Evolutionary conservation across 2,113 vertebrate species (phyloP).

Genomic region (Ochotona curzoniae): DNA sequence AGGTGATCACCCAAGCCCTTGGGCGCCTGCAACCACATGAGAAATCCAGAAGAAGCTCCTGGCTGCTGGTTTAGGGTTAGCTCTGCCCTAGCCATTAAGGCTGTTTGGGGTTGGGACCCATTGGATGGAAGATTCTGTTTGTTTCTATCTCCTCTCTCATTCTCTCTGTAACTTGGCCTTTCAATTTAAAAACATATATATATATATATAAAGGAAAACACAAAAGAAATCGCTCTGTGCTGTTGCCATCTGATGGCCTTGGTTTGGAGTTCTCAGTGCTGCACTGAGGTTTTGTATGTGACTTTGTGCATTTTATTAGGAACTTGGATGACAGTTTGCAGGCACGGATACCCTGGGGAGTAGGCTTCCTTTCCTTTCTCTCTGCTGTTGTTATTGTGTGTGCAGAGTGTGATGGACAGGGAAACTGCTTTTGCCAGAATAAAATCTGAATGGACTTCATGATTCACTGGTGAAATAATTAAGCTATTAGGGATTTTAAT

Average conservation of each 20-base stretch:
- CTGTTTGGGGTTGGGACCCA: no score
- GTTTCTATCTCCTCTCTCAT: no score
- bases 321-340: neutral
- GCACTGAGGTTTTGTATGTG: constrained; percentile 7
- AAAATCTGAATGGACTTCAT: neutral
- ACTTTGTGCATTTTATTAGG: constrained; percentile 24
- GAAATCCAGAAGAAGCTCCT: no score
- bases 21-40: no score
- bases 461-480: neutral
- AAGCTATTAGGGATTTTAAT: neutral
- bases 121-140: no score
- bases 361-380: neutral
- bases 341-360: neutral
- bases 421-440: neutral
- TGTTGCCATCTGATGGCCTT: neutral
- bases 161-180: no score
- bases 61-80: no score
- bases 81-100: no score
- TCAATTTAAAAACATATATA: no score
- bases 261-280: neutral
- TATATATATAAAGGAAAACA: no score
- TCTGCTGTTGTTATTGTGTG: neutral
- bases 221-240: neutral
- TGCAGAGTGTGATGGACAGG: neutral
- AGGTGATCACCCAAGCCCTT: no score